Evolutionary conservation across 2,797 vertebrate genomes (phyloP), one percentile per base, ranked within the genome.

Genomic region (Thripadectes ignobilis): DNA sequence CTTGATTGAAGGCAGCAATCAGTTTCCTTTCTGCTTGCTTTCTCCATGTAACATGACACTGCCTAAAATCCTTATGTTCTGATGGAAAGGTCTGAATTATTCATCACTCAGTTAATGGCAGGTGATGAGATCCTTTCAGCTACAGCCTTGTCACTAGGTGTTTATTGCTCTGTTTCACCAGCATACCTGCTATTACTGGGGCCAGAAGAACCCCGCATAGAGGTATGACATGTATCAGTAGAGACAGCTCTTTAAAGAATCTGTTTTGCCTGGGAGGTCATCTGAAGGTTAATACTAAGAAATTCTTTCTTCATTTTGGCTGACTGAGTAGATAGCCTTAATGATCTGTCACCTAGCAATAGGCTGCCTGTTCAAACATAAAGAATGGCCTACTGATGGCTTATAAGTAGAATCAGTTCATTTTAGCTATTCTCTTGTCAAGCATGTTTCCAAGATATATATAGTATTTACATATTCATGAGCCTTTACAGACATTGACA

Each of bases 331-430:
- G 97, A 97, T 97, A 98, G 97, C 96, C 97, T 98, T 98, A 98
- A 98, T 98, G 97, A 98, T 98, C 98, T 98, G 98, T 98, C 98
- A 98, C 97, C 98, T 97, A 98, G 98, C 97, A 98, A 98, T 98
- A 97, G 97, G 90, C 97, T 98, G 97, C 97, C 97, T 98, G 97
- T 97, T 98, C 97, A 98, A 97, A 98, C 96, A 98, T 98, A 97
- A 98, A 98, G 97, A 98, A 98, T 98, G 96, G 94, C 97, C 97
- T 95, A 87, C 95, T 97, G 97, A 98, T 98, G 96, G 93, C 96
- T 98, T 98, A 96, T 98, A 98, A 97, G 97, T 97, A 97, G 97
- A 98, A 98, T 98, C 95, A 93, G 96, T 98, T 98, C 97, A 95
- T 98, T 98, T 98, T 97, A 98, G 97, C 95, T 97, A 97, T 97